Conservation (phyloP, 2,113 vertebrate species). For the Proterorhinus semilunaris region DNA sequence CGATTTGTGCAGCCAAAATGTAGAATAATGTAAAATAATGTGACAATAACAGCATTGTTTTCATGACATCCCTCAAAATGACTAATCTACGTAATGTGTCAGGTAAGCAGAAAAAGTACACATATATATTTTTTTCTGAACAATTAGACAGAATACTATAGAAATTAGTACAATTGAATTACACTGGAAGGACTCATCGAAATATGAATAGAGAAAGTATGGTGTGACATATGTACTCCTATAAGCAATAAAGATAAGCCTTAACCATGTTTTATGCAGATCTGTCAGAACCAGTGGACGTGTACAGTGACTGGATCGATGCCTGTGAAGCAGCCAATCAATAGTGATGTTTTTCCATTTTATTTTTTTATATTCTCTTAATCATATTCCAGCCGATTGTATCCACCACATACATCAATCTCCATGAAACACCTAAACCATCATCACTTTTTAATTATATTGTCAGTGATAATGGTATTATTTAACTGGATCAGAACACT, state of each 20-base stretch:
- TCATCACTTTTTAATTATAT: background rate
- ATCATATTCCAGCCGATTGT: background rate
- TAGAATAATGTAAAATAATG: too few species aligned
- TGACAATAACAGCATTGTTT: too few species aligned
- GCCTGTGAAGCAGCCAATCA: slow-evolving; percentile 96
- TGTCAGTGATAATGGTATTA: background rate
- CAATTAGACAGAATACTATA: background rate
- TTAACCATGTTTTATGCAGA: slow-evolving; percentile 68
- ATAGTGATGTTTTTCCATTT: slow-evolving; percentile 62
- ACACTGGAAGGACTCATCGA: too few species aligned
- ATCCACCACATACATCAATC: slow-evolving; percentile 2
- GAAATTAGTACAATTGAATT: background rate
- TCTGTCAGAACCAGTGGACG: slow-evolving; percentile 89
- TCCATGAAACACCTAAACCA: slow-evolving; percentile 7
- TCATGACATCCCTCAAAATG: background rate
- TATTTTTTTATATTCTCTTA: slow-evolving; percentile 7
- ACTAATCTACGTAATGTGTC: background rate
- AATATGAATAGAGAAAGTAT: too few species aligned
- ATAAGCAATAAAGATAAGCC: slow-evolving; percentile 17
- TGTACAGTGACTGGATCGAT: slow-evolving; percentile 88
- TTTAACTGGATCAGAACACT: slow-evolving; percentile 47
- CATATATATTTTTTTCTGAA: too few species aligned
- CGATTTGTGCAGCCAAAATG: too few species aligned
- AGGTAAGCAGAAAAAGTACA: too few species aligned
- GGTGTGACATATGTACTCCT: too few species aligned